Evolutionary conservation across 2,888 invertebrate genomes (phyloP).

Genomic region (Merodon equestris): DNA sequence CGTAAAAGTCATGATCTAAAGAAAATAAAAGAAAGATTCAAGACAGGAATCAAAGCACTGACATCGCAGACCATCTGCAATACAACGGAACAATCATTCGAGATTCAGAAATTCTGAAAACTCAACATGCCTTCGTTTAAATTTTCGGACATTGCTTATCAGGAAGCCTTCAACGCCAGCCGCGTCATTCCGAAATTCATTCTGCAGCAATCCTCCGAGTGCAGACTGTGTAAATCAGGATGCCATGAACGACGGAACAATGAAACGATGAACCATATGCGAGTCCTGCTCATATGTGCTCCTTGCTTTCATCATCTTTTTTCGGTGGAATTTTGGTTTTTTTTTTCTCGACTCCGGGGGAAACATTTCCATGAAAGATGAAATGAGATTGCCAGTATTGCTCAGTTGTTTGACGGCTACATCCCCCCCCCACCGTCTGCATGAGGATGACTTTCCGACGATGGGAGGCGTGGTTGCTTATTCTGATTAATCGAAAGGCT

Average conservation of each 20-base stretch:
- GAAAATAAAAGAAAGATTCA: no score
- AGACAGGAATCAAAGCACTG: no score
- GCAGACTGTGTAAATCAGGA: conserved; percentile 33
- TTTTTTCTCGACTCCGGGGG: conserved; percentile 19
- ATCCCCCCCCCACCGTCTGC: conserved; percentile 3
- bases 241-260: neutral
- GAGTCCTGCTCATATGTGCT: conserved; percentile 23
- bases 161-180: neutral
- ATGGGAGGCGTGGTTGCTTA: conserved; percentile 48
- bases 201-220: neutral
- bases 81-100: no score
- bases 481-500: conserved; percentile 66
- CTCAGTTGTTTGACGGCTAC: neutral
- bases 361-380: conserved; percentile 47
- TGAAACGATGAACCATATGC: conserved; percentile 23
- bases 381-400: conserved; percentile 25
- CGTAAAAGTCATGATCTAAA: neutral
- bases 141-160: no score
- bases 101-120: no score
- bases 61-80: no score
- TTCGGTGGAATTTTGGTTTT: conserved; percentile 37
- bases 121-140: no score
- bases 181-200: neutral
- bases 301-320: conserved; percentile 45
- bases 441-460: conserved; percentile 39